Percentiles rank a stretch among this genome's conserved stretches.
Conservation (phyloP, 2,888 invertebrate species). For the Leptopilina syphax region DNA sequence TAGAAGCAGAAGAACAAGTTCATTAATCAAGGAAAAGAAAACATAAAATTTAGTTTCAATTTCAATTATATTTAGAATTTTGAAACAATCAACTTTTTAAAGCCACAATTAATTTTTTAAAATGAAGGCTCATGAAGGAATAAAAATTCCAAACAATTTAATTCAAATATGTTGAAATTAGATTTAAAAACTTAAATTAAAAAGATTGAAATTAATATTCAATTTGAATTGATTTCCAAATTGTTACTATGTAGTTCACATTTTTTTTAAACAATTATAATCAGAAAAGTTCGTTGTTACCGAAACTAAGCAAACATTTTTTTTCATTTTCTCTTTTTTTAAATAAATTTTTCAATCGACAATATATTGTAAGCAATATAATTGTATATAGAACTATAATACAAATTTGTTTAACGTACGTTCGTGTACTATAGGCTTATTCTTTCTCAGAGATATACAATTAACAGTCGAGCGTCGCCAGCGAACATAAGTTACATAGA, state of each 20-base stretch:
- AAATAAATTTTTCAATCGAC: slow-evolving; percentile 34
- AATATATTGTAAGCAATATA: slow-evolving; percentile 32
- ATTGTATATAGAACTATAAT: slow-evolving; percentile 42
- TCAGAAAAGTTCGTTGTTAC: slow-evolving; percentile 24
- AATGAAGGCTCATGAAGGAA: background rate
- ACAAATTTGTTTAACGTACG: slow-evolving; percentile 31
- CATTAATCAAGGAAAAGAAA: slow-evolving; percentile 42
- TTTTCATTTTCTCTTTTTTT: background rate
- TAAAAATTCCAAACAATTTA: slow-evolving; percentile 41
- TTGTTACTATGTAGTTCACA: background rate
- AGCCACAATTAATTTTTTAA: background rate
- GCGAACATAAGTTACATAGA: slow-evolving; percentile 49
- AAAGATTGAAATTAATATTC: slow-evolving; percentile 12
- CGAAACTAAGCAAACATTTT: slow-evolving; percentile 14
- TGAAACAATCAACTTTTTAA: slow-evolving; percentile 1
- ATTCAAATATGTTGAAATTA: slow-evolving; percentile 42
- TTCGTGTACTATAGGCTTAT: slow-evolving; percentile 31
- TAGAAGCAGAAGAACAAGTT: too few relatives aligned
- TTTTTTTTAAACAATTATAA: slow-evolving; percentile 33
- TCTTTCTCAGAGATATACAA: slow-evolving; percentile 40
- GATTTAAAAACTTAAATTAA: slow-evolving; percentile 41
- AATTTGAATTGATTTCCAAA: background rate
- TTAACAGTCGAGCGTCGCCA: slow-evolving; percentile 45
- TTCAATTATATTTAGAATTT: slow-evolving; percentile 11
- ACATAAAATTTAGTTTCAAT: slow-evolving; percentile 42